Conservation (phyloP, 2,888 invertebrate species). For the Lochmaea capreae region DNA sequence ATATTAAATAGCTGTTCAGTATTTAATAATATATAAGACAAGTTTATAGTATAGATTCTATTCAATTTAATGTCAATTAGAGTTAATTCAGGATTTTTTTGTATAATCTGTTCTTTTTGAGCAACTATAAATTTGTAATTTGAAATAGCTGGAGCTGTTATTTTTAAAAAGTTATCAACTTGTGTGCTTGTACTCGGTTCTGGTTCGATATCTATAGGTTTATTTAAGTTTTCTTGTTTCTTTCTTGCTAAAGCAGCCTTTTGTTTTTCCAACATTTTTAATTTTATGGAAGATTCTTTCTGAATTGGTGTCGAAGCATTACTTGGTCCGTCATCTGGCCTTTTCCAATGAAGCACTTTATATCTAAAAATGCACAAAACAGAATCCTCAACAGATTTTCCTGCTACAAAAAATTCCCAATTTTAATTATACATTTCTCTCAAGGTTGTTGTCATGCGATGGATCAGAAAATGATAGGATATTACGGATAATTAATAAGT, state of each 20-base stretch:
- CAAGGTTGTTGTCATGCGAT: too few relatives aligned
- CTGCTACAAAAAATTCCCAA: too few relatives aligned
- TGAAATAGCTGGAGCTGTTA: conserved; percentile 14
- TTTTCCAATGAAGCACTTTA: conserved; percentile 45
- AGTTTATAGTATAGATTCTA: conserved; percentile 24
- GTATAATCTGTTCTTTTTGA: conserved; percentile 6
- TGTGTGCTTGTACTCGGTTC: not conserved
- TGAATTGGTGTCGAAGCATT: conserved; percentile 17
- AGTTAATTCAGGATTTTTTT: not conserved
- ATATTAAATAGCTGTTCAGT: conserved; percentile 22
- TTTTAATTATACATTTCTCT: too few relatives aligned
- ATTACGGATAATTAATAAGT: too few relatives aligned
- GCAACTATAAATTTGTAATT: conserved; percentile 29
- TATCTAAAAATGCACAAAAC: conserved; percentile 46
- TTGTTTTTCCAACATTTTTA: conserved; percentile 45
- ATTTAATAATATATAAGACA: conserved; percentile 22
- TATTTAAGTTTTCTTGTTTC: conserved; percentile 12
- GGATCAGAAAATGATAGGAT: too few relatives aligned
- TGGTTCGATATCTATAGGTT: not conserved
- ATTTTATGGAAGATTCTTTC: conserved; percentile 32
- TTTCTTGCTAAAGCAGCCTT: conserved; percentile 26
- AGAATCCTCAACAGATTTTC: too few relatives aligned
- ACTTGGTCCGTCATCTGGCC: conserved; percentile 24
- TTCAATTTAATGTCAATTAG: conserved; percentile 16
- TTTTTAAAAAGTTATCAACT: conserved; percentile 1